Conservation (phyloP, 2,113 vertebrate species). For the Tragelaphus strepsiceros region DNA sequence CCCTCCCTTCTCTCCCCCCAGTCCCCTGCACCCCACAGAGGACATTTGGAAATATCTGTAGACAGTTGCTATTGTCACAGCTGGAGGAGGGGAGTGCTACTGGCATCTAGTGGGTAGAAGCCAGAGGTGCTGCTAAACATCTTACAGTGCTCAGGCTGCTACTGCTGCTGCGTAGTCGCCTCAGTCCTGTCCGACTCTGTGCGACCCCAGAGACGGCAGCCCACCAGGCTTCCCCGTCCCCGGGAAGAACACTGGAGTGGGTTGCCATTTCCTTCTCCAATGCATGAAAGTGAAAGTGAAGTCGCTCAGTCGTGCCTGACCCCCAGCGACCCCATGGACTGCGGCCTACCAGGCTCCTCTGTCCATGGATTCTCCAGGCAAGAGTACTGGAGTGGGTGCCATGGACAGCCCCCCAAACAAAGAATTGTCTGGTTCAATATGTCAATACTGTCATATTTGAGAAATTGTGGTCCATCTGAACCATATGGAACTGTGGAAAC, state of each 20-base stretch:
- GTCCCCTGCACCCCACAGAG: not conserved
- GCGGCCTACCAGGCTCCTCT: no score
- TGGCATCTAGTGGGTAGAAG: not conserved
- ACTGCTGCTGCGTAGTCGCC: no score
- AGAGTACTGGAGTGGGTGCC: no score
- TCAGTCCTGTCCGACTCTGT: no score
- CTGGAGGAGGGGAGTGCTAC: not conserved
- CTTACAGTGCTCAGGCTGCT: not conserved
- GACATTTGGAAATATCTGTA: not conserved
- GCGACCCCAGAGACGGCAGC: no score
- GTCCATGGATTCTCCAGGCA: no score
- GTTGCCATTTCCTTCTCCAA: no score
- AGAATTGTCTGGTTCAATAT: not conserved
- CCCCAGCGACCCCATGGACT: no score
- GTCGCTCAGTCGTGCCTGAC: no score
- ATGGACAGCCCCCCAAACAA: not conserved
- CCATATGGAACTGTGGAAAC: not conserved
- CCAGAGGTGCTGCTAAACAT: not conserved
- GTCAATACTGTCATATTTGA: not conserved
- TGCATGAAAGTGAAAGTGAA: no score
- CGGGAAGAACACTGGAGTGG: no score
- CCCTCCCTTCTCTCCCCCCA: rapidly evolving
- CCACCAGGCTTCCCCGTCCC: no score
- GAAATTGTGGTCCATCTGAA: not conserved
- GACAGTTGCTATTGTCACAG: not conserved